Conservation (phyloP, 1,140 invertebrate species). For the Chelonus insularis region DNA sequence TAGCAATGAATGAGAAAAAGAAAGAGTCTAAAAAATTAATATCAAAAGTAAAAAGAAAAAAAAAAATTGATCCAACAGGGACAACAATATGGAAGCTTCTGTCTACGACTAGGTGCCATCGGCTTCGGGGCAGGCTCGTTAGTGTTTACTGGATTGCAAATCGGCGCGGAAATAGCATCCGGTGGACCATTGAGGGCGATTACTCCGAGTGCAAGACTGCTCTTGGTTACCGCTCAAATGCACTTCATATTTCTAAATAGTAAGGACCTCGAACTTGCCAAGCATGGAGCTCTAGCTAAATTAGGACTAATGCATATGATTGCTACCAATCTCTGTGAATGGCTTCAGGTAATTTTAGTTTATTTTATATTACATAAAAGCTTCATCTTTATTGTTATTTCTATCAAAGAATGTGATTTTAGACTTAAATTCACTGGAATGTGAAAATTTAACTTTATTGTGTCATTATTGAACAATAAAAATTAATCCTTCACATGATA, state of each 20-base stretch:
- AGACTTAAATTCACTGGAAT: too few species aligned
- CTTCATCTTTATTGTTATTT: too few species aligned
- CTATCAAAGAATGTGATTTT: too few species aligned
- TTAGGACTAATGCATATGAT: constrained; percentile 85
- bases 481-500: too few species aligned
- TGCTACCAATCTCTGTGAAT: constrained; percentile 80
- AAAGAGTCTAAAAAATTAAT: constrained; percentile 21
- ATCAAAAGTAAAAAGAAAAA: constrained; percentile 16
- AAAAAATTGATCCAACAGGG: constrained; percentile 48
- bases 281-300: constrained; percentile 69
- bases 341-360: constrained; percentile 68
- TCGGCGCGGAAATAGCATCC: constrained; percentile 64
- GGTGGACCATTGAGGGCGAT: constrained; percentile 60
- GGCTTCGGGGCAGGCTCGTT: constrained; percentile 71
- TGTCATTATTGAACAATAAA: too few species aligned
- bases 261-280: constrained; percentile 65
- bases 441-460: too few species aligned
- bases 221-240: constrained; percentile 68
- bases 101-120: constrained; percentile 78
- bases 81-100: constrained; percentile 76
- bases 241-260: constrained; percentile 71
- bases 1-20: constrained; percentile 40
- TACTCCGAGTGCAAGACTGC: constrained; percentile 62
- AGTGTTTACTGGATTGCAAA: constrained; percentile 70
- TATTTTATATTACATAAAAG: neutral